These are phyloP conservation scores for Thalassarche chlororhynchos DNA, from an alignment of 2,113 vertebrate species.

Conservation along the genomic window DNA sequence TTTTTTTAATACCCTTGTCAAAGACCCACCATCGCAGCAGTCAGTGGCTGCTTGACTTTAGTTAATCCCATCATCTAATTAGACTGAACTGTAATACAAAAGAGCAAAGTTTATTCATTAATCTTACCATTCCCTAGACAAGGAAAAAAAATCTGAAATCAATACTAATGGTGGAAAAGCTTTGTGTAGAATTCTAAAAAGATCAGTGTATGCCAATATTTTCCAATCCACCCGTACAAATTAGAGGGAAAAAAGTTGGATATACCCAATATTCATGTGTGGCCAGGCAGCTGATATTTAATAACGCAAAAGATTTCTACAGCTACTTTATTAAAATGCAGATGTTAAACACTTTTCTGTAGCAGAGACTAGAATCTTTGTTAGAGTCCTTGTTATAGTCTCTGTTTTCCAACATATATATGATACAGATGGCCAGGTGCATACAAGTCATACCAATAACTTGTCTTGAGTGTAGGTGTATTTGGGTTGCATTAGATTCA, in stretches of 20 bases:
- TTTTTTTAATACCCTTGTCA: background rate
- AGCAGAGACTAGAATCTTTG: background rate
- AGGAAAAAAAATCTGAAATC: constrained; percentile 4
- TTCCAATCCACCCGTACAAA: background rate
- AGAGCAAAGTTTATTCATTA: constrained; percentile 15
- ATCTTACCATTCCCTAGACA: background rate
- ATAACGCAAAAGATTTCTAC: background rate
- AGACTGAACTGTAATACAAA: background rate
- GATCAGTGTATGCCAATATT: background rate
- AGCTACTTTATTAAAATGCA: background rate
- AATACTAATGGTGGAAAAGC: background rate
- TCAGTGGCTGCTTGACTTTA: background rate
- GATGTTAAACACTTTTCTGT: background rate
- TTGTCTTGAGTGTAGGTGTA: background rate
- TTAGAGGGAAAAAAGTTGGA: background rate
- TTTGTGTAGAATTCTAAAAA: background rate
- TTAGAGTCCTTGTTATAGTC: background rate
- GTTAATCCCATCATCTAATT: constrained; percentile 1
- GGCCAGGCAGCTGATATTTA: background rate
- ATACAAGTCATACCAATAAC: background rate
- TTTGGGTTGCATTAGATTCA: background rate
- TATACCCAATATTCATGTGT: background rate
- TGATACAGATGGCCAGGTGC: background rate
- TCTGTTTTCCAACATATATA: background rate
- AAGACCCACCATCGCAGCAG: background rate